A percentile compares a stretch with the other conserved stretches of the same genome.
These are phyloP conservation scores for Caenorhabditis doughertyi DNA, from an alignment of 2,888 invertebrate genomes.

Conservation along the genomic window DNA sequence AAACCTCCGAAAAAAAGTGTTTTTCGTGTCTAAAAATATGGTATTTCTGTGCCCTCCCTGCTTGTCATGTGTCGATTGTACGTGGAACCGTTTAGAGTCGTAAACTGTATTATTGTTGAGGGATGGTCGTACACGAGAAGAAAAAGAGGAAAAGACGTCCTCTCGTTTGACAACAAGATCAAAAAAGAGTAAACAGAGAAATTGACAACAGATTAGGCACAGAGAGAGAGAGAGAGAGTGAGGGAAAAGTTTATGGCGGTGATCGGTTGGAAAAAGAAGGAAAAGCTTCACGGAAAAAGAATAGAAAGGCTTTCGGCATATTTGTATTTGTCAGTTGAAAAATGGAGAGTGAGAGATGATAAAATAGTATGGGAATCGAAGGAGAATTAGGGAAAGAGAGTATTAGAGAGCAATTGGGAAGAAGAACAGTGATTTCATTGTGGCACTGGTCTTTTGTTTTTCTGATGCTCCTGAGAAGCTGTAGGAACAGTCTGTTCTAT, in stretches of 20 bases:
- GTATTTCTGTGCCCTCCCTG: background rate
- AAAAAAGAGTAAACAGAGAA: constrained; percentile 44
- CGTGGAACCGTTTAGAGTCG: constrained; percentile 32
- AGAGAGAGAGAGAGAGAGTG: background rate
- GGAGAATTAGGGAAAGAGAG: background rate
- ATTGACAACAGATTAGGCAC: constrained; percentile 49
- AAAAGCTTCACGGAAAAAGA: constrained; percentile 46
- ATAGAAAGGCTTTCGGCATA: background rate
- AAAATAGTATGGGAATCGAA: constrained; percentile 6
- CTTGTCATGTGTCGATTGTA: constrained; percentile 10
- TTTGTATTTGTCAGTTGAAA: constrained; percentile 36
- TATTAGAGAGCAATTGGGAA: background rate
- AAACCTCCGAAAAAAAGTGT: too few relatives aligned
- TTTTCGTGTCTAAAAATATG: too few relatives aligned
- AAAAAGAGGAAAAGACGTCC: constrained; percentile 3
- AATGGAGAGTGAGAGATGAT: constrained; percentile 12
- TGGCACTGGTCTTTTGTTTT: constrained; percentile 46
- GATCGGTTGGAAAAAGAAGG: background rate
- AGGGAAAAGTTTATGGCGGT: constrained; percentile 19
- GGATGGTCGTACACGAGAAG: constrained; percentile 26
- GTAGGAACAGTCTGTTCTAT: background rate
- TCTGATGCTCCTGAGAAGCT: background rate
- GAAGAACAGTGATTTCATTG: constrained; percentile 17
- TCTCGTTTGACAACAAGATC: constrained; percentile 36
- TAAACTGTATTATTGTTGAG: constrained; percentile 48